Conservation (phyloP, 2,888 invertebrate species). For the Frankliniella fusca region DNA sequence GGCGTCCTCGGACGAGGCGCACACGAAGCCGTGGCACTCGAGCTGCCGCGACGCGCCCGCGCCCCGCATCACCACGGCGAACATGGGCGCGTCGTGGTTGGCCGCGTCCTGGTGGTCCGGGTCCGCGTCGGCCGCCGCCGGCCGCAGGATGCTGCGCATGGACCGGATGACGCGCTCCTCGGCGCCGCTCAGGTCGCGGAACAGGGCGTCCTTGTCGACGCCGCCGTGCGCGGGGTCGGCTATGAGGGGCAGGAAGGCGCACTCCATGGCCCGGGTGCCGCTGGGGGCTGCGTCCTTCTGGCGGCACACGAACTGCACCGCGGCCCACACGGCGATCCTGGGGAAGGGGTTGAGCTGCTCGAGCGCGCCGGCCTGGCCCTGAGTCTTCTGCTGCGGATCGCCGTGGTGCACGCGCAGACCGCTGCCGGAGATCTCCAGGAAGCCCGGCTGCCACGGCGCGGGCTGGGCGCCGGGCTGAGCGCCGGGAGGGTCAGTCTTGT, state of each 20-base stretch:
- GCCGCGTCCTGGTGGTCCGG: slow-evolving; percentile 38
- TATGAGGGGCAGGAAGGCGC: slow-evolving; percentile 79
- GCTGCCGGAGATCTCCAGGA: slow-evolving; percentile 46
- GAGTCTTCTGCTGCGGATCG: neutral
- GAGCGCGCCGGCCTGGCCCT: slow-evolving; percentile 1
- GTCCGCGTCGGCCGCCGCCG: neutral
- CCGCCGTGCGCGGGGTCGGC: slow-evolving; percentile 67
- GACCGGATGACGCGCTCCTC: slow-evolving; percentile 50
- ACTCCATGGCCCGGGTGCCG: slow-evolving; percentile 47
- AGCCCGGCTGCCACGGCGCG: slow-evolving; percentile 42
- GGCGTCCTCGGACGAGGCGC: slow-evolving; percentile 84
- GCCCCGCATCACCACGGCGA: slow-evolving; percentile 85
- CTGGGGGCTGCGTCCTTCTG: neutral
- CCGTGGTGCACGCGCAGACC: slow-evolving; percentile 39
- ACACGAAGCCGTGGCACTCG: slow-evolving; percentile 88
- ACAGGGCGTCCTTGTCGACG: slow-evolving; percentile 67
- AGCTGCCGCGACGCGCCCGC: slow-evolving; percentile 69
- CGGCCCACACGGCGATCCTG: slow-evolving; percentile 90
- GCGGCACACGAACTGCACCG: slow-evolving; percentile 76
- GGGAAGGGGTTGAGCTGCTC: slow-evolving; percentile 72
- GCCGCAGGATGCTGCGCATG: slow-evolving; percentile 25
- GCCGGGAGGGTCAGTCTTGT: neutral
- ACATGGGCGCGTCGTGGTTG: slow-evolving; percentile 72
- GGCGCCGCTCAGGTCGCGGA: slow-evolving; percentile 54
- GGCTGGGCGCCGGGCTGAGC: neutral